Conservation (phyloP, 2,797 vertebrate species). For the Simalia tracyae region DNA sequence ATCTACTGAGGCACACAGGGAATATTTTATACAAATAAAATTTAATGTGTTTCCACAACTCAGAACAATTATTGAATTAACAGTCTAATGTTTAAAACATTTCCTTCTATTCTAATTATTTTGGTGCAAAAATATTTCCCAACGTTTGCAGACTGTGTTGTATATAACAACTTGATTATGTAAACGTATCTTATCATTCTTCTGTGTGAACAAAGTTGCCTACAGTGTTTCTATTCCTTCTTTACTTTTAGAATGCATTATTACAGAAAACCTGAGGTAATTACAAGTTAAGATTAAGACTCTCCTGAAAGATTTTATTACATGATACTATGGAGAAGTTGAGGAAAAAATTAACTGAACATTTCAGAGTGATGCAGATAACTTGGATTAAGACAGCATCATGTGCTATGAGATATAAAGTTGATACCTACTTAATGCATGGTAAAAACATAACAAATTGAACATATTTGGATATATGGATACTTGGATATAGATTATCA, state of each 20-base stretch:
- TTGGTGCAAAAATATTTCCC: conserved; percentile 16
- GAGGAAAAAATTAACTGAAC: neutral
- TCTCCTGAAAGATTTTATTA: conserved; percentile 8
- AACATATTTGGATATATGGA: too few species aligned
- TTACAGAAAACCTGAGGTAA: neutral
- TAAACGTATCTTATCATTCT: neutral
- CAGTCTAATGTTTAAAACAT: neutral
- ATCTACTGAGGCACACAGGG: neutral
- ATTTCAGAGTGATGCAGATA: neutral
- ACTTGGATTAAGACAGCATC: neutral
- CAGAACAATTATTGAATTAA: neutral
- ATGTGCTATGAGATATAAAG: neutral
- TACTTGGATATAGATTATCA: too few species aligned
- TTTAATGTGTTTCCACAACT: neutral
- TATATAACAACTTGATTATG: neutral
- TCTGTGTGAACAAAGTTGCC: conserved; percentile 8
- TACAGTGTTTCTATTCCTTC: conserved; percentile 12
- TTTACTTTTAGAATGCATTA: conserved; percentile 32
- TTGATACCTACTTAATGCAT: neutral
- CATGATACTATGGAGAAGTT: conserved; percentile 6
- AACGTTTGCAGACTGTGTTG: conserved; percentile 4
- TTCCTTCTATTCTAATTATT: neutral
- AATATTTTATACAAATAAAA: too few species aligned
- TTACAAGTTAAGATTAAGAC: conserved; percentile 32
- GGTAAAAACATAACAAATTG: too few species aligned